Percentiles rank a stretch among this genome's conserved stretches.
Conservation (phyloP, 1,140 invertebrate genomes). For the Triops longicaudatus region DNA sequence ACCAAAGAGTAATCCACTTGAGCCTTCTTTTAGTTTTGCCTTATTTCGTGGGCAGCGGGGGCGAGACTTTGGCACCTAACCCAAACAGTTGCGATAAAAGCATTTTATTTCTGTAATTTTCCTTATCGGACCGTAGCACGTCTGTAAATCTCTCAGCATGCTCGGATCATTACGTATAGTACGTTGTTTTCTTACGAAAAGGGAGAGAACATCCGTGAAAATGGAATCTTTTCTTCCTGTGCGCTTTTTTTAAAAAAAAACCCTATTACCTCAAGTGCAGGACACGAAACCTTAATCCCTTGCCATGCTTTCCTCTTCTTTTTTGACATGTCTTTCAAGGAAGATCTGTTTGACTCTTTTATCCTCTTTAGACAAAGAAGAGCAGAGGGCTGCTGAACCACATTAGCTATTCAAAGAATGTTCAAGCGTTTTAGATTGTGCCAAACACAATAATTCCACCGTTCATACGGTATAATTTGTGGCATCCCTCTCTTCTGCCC, state of each 20-base stretch:
- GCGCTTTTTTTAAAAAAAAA: background rate
- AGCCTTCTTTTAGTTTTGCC: background rate
- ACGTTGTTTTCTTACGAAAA: background rate
- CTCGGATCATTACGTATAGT: background rate
- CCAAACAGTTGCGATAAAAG: too few relatives aligned
- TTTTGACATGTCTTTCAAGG: background rate
- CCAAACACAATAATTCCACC: background rate
- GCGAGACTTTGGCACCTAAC: background rate
- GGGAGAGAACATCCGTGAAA: background rate
- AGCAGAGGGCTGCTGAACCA: background rate
- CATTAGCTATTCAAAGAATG: background rate
- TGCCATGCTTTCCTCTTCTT: background rate
- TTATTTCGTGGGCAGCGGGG: background rate
- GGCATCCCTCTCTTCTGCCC: background rate
- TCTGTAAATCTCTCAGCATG: background rate
- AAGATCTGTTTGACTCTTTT: background rate
- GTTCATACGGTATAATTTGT: background rate
- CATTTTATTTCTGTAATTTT: background rate
- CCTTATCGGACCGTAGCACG: background rate
- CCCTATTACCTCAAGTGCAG: background rate
- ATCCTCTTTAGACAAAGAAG: background rate
- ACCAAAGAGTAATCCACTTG: background rate
- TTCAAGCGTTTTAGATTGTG: background rate
- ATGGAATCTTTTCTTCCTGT: background rate
- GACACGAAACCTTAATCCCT: background rate